Base-by-base conservation (phyloP, 2,888 invertebrate species). In the Leptarthrus brevirostris region DNA sequence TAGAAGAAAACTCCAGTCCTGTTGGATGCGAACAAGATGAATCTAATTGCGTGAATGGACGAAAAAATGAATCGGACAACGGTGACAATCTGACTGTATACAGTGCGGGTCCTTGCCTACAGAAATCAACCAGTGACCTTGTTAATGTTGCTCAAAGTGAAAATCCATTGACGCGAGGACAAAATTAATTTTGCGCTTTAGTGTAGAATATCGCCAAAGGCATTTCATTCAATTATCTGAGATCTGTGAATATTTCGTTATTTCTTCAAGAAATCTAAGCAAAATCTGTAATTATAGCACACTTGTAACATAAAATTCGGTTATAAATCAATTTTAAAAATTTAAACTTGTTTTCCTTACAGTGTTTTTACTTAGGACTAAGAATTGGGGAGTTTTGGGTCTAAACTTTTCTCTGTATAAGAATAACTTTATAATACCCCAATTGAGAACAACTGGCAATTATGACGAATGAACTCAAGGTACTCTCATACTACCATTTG, bases 311-410 rank as follows among this genome's bases (percentile, higher is more conserved):
- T 64, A 64, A 64, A 64, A 44, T 44, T 64, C 64, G 36, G 36
- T 64, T 64, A 64, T 44, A 64, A 44, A 64, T 61, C 61, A 64
- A 47, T 64, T 58, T 58, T 58, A 58, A 58, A 58, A 36, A 36
- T 58, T 58, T n/a, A n/a, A n/a, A n/a, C n/a, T n/a, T n/a, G n/a
- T n/a, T n/a, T n/a, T n/a, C n/a, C n/a, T n/a, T n/a, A n/a, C n/a
- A n/a, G n/a, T n/a, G n/a, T n/a, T n/a, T n/a, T n/a, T n/a, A n/a
- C n/a, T n/a, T n/a, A n/a, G n/a, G n/a, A n/a, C n/a, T n/a, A n/a
- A n/a, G n/a, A n/a, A n/a, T n/a, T n/a, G n/a, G n/a, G n/a, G n/a
- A n/a, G n/a, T n/a, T n/a, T n/a, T n/a, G n/a, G n/a, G n/a, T n/a
- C n/a, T n/a, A n/a, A n/a, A n/a, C n/a, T n/a, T n/a, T n/a, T n/a